Evolutionary conservation across 2,888 invertebrate genomes (phyloP).

Genomic region (Apomyelois bistriatella): DNA sequence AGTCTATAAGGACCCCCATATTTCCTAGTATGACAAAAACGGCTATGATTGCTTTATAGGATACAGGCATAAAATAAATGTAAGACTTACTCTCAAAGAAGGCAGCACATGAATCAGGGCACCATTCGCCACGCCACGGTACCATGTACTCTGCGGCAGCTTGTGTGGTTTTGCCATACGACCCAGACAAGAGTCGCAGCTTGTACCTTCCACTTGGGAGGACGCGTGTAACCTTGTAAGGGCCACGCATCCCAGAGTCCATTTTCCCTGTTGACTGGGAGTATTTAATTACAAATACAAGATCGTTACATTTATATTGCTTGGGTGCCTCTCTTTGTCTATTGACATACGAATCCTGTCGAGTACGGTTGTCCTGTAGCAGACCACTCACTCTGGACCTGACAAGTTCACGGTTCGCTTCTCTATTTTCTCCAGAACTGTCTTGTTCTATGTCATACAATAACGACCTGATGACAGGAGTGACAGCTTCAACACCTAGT

Average conservation of each 20-base stretch:
- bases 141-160: too few species aligned
- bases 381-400: not conserved
- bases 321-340: not conserved
- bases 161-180: conserved; percentile 17
- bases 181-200: conserved; percentile 17
- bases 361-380: not conserved
- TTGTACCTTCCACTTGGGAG: conserved; percentile 18
- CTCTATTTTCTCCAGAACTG: not conserved
- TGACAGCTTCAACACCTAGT: conserved; percentile 3
- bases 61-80: too few species aligned
- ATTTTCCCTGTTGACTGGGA: conserved; percentile 15
- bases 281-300: conserved; percentile 12
- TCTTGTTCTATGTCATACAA: not conserved
- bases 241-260: conserved; percentile 21
- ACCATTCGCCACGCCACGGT: too few species aligned
- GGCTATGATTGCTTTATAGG: conserved; percentile 1
- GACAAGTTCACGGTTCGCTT: not conserved
- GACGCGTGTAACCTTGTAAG: conserved; percentile 15
- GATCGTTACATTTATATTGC: not conserved
- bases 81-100: too few species aligned
- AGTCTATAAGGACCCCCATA: too few species aligned
- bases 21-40: too few species aligned
- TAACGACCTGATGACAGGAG: not conserved
- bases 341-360: not conserved
- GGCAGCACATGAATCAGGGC: too few species aligned